Base-by-base conservation (phyloP, 2,113 vertebrate genomes). In the Halcyon malimbica region DNA sequence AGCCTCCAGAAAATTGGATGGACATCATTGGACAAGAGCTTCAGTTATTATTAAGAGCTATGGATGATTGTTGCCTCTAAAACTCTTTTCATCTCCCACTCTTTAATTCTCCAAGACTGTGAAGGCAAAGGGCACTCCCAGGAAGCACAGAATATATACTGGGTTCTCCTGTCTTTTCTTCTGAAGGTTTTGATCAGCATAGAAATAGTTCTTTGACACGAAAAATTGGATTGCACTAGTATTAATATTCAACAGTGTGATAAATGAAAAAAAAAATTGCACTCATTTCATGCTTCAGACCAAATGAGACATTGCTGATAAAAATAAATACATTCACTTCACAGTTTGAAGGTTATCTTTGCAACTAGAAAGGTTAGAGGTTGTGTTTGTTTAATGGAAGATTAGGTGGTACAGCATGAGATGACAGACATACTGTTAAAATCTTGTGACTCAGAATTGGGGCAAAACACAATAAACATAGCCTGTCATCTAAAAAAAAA, bases 291-390 rank as follows among this genome's bases (percentile, higher is more conserved):
- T 82, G 63, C 70, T 69, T 73, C 81, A 77, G 54, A 93, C 50
- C 33, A 94, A 96, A 92, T 77, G 63, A 95, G 46, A 90, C 64
- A 35, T 62, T 90, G 70, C 48, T 83, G 84, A 88, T 93, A 94
- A 95, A 84, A 86, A 69, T 62, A 83, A 87, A 80, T 83, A 81
- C 18, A 62, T 89, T 93, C 51, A 42, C 39, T 83, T 96, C 54
- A 83, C 44, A 51, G 51, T 81, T 90, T 93, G 96, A 96, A 96
- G 90, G 90, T 96, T 93, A 86, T 74, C 79, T 86, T 90, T 86
- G 82, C 60, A 94, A 90, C 54, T 91, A 42, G 71, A 88, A 95
- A 93, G 57, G 85, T 83, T 96, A 94, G 59, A 80, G 65, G 59
- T 77, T 88, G n/a, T 83, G 63, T 83, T 87, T 93, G 24, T 80